Evolutionary conservation across 2,888 invertebrate species (phyloP).

Genomic region (Scotopteryx bipunctaria): DNA sequence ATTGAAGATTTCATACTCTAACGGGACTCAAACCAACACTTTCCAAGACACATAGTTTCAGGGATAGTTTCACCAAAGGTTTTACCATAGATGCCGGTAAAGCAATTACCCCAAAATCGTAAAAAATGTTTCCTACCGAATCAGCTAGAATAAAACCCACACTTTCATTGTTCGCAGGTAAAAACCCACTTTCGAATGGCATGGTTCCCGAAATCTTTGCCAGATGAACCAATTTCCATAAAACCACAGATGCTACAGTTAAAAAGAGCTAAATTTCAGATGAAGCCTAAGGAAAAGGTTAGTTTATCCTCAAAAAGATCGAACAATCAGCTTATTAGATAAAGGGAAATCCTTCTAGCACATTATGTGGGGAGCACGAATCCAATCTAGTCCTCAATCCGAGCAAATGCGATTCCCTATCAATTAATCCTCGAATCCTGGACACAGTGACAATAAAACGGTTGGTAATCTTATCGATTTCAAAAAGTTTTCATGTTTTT

Average conservation of each 20-base stretch:
- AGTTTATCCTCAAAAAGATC: constrained; percentile 25
- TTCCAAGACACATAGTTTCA: too few species aligned
- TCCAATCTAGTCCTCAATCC: constrained; percentile 35
- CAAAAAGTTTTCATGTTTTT: too few species aligned
- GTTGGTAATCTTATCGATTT: background rate
- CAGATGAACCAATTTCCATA: background rate
- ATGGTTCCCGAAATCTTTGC: too few species aligned
- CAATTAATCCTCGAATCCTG: constrained; percentile 39
- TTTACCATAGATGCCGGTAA: too few species aligned
- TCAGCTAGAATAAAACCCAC: too few species aligned
- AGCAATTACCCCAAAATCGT: too few species aligned
- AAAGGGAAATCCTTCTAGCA: constrained; percentile 30
- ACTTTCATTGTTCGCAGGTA: too few species aligned
- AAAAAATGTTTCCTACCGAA: too few species aligned
- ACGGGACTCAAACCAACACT: too few species aligned
- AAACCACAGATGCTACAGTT: background rate
- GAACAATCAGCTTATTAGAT: constrained; percentile 32
- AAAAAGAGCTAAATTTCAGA: background rate
- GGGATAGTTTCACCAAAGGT: too few species aligned
- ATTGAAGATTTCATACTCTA: too few species aligned
- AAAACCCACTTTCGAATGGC: too few species aligned
- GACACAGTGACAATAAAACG: constrained; percentile 11
- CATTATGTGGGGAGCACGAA: constrained; percentile 34
- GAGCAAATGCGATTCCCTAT: constrained; percentile 35
- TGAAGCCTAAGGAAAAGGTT: constrained; percentile 11